Base-by-base conservation (phyloP, 2,888 invertebrate species). In the Cryptophagus acutangulus region DNA sequence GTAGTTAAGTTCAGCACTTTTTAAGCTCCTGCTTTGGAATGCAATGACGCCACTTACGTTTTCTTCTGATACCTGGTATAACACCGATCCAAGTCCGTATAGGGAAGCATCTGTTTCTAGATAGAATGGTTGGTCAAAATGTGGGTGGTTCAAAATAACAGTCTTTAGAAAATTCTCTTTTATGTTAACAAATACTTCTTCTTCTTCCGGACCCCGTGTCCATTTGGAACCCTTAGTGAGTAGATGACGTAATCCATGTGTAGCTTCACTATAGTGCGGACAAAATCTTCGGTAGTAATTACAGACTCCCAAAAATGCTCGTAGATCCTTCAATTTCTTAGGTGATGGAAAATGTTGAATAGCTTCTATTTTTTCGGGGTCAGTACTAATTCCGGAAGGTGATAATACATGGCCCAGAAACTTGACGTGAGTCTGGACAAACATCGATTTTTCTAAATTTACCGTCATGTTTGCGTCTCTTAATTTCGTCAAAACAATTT, bases 381-480 rank as follows among this genome's bases (percentile, higher is more conserved):
- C 54, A 1, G 49, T 48, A 2, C 10, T 12, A 3, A 57, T 46
- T 1, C 56, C 56, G 3, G 45, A 17, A 3, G 45, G 3, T 1
- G 51, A 38, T 1, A 58, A 20, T 2, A 55, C 38, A 17, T 55
- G 52, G 2, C 54, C 56, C 1, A 57, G 17, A 14, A 58, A 57
- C 6, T 36, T 34, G 9, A 43, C 39, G 24, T 51, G 29, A 12
- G 18, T 5, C n/a, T 29, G n/a, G 2, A 48, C n/a, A 44, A 61
- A 57, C n/a, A 31, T 2, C 0, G 56, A 50, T 49, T 61, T 62
- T 12, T 47, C 45, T 2, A 58, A 20, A 24, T 49, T 50, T 1
- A 57, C 15, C 1, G 58, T 61, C 14, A 56, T 47, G 15, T 51
- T 49, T 9, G 52, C 43, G 3, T 49, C 36, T 13, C 38, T 18